Conservation (phyloP, 2,888 invertebrate species). For the Cheilosia scutellata region DNA sequence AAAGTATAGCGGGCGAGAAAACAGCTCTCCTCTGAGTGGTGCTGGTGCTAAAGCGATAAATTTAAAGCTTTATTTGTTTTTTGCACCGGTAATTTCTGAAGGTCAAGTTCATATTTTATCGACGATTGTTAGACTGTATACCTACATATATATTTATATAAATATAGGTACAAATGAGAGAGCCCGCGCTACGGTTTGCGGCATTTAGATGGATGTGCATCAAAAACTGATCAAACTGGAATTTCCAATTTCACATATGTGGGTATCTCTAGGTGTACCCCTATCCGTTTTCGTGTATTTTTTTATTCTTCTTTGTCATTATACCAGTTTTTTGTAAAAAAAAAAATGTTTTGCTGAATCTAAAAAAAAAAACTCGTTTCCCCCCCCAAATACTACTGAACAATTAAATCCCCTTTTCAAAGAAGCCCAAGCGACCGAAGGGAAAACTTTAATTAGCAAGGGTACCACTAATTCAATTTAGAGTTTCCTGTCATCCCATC, state of each 20-base stretch:
- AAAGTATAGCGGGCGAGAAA: neutral
- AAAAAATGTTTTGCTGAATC: constrained; percentile 25
- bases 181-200: neutral
- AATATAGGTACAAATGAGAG: neutral
- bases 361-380: constrained; percentile 53
- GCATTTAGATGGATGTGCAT: constrained; percentile 36
- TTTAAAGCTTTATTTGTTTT: constrained; percentile 66
- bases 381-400: constrained; percentile 26
- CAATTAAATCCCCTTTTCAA: constrained; percentile 48
- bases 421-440: constrained; percentile 20
- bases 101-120: constrained; percentile 79
- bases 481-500: constrained; percentile 75
- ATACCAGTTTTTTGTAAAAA: constrained; percentile 53
- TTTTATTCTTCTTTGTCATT: constrained; percentile 32
- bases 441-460: constrained; percentile 75
- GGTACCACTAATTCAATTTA: constrained; percentile 72
- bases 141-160: neutral
- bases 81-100: constrained; percentile 77
- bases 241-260: constrained; percentile 59
- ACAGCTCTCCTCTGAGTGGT: neutral
- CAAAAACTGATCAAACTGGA: constrained; percentile 68
- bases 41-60: constrained; percentile 39
- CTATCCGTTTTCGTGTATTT: constrained; percentile 17
- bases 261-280: constrained; percentile 33
- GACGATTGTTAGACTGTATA: constrained; percentile 42